Base-by-base conservation (phyloP, 2,797 vertebrate genomes). In the Silurus aristotelis region DNA sequence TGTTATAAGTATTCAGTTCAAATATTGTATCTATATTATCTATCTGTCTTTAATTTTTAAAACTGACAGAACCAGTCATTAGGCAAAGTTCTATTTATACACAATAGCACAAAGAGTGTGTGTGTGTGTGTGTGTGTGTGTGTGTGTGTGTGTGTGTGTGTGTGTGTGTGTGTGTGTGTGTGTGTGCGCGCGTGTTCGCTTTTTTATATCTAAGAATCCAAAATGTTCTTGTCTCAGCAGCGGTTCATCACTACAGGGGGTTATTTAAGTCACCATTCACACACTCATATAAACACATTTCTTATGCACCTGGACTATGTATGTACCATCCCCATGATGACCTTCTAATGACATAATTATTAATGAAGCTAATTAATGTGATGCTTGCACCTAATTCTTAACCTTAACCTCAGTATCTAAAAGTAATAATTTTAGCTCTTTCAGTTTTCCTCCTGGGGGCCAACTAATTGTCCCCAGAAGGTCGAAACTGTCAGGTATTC, bases 221-320 rank as follows among this genome's bases (percentile, higher is more conserved):
- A 78, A 13, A 38, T 78, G 14, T 48, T 75, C 25, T 66, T 38
- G 72, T 76, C 43, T 84, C 25, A 76, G n/a, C 60, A 84, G 72
- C 19, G 66, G 3, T 73, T 10, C 56, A 25, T n/a, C 52, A 25
- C 73, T 67, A 55, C 75, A 60, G 52, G 55, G 55, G 60, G 60
- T 12, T 68, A 55, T 66, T 66, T 80, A 68, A 61, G 64, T 43
- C 58, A 83, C 25, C 25, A 43, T 63, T 20, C 46, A 64, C n/a
- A 73, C 22, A 48, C 20, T 48, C 43, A 48, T 15, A 70, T 31
- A 38, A 25, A 31, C 13, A 67, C 67, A 46, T 6, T 5, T 22
- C 10, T 61, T 20, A 43, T 79, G 20, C 61, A 9, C 13, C 17
- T 7, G 48, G 48, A 25, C 14, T 25, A n/a, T 46, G 20, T 6